Conservation (phyloP, 37 sponge, comb jelly and placozoan genomes). For the Geodia barretti region DNA sequence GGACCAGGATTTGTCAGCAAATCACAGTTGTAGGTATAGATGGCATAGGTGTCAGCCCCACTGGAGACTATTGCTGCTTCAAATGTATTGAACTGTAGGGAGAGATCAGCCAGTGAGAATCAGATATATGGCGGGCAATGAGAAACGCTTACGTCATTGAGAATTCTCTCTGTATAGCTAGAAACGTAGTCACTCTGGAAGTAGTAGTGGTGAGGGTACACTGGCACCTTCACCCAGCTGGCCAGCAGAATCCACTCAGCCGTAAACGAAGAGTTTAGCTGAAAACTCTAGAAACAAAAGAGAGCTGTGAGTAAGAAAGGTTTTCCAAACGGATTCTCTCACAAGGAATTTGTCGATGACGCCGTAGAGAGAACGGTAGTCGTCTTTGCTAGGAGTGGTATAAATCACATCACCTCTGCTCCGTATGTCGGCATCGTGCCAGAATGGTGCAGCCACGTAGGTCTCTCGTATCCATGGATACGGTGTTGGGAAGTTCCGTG, state of each 20-base stretch:
- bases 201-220: constrained; percentile 42
- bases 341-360: too few relatives aligned
- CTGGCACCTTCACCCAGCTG: constrained; percentile 20
- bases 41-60: constrained; percentile 29
- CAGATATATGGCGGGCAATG: background rate
- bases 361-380: too few relatives aligned
- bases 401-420: background rate
- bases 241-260: constrained; percentile 26
- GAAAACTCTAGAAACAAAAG: too few relatives aligned
- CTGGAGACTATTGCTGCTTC: constrained; percentile 55
- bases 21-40: constrained; percentile 64
- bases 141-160: background rate
- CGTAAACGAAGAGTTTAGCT: background rate
- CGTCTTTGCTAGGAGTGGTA: too few relatives aligned
- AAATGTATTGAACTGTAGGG: constrained; percentile 21
- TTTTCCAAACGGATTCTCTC: too few relatives aligned
- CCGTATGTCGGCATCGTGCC: background rate
- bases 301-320: too few relatives aligned
- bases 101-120: background rate
- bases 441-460: background rate
- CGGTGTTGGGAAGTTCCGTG: background rate
- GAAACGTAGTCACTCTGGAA: background rate
- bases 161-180: background rate
- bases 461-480: background rate
- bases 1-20: constrained; percentile 34